Evolutionary conservation across 2,797 vertebrate genomes (phyloP).

Genomic region (Lithobates pipiens): DNA sequence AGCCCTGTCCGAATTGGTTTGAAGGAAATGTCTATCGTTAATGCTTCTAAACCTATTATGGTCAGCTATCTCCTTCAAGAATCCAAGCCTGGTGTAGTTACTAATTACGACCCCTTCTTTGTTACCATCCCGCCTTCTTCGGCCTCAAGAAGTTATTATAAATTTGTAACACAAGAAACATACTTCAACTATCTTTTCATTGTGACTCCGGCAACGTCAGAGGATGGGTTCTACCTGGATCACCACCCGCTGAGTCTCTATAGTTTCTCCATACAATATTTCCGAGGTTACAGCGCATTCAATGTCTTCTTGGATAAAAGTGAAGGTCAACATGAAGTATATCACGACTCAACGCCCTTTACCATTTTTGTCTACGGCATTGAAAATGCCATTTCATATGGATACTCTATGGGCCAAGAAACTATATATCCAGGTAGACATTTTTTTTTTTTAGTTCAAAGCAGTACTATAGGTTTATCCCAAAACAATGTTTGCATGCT

Average conservation of each 20-base stretch:
- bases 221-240: conserved; percentile 42
- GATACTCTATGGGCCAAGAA: conserved; percentile 48
- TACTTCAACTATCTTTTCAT: conserved; percentile 43
- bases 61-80: conserved; percentile 39
- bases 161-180: conserved; percentile 35
- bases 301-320: conserved; percentile 32
- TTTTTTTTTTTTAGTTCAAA: neutral
- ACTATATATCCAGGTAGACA: conserved; percentile 31
- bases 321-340: conserved; percentile 49
- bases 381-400: conserved; percentile 18
- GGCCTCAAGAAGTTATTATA: conserved; percentile 24
- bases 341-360: conserved; percentile 13
- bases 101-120: conserved; percentile 23
- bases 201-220: conserved; percentile 1
- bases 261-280: neutral
- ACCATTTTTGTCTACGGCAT: conserved; percentile 31
- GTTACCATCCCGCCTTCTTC: conserved; percentile 15
- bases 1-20: neutral
- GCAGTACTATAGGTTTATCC: too few species aligned
- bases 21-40: neutral
- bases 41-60: conserved; percentile 46
- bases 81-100: neutral
- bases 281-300: conserved; percentile 12
- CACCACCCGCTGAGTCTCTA: conserved; percentile 17
- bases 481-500: too few species aligned